Base-by-base conservation (phyloP, 92 coral and sea anemone genomes). In the Phymanthus crucifer region DNA sequence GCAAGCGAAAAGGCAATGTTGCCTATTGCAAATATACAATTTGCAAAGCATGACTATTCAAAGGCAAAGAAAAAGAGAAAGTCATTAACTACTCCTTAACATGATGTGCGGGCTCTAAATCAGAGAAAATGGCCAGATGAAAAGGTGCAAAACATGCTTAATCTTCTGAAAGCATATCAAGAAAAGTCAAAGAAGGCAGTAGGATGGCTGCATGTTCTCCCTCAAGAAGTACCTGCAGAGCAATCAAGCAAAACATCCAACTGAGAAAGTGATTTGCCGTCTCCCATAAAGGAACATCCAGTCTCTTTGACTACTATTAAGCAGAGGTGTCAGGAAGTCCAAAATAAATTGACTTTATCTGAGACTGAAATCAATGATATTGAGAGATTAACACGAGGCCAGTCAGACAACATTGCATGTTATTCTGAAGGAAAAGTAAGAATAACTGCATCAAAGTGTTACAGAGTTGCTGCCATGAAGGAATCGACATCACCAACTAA, bases 371-470 rank as follows among this genome's bases (percentile, higher is more conserved):
- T 70, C 26, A 27, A 7, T 14, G 37, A 69, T 16, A 27, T 48
- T 50, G 88, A 84, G 73, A 36, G 10, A 67, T 5, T 14, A 37
- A 84, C 88, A 5, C 21, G 73, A 14, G 76, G 78, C 33, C 88
- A 84, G 68, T 84, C 88, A 46, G 32, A 84, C 21, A 70, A 70
- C 38, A 18, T 7, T 0, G 3, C 29, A 14, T 84, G 84, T 84
- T 84, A 65, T 78, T 19, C 14, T 32, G 57, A 34, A 17, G 33
- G 88, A 36, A 84, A 61, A 24, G 31, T 6, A 58, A 66, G 84
- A 46, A 85, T 85, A 6, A 79, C 84, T 45, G 88, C 88, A 32
- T 84, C 88, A 54, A 36, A 84, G 84, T 71, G 84, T 37, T 35
- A 84, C 35, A 52, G 88, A 31, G 57, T 78, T 70, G 84, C 88